Percentiles rank a stretch among this genome's conserved stretches.
Evolutionary conservation across 2,797 vertebrate genomes (phyloP).

Genomic region (Hydrocynus forskahlii): DNA sequence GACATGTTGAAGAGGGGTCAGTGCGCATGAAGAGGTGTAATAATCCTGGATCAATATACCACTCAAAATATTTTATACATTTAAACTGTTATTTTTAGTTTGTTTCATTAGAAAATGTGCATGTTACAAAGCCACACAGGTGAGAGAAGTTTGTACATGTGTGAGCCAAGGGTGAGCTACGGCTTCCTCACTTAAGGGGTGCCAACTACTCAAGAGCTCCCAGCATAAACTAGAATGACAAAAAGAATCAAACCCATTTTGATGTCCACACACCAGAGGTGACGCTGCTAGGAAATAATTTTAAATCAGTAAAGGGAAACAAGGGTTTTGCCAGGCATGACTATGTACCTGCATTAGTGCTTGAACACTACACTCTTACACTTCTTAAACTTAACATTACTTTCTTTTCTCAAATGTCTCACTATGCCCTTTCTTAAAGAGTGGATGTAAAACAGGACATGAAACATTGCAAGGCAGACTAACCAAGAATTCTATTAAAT

Average conservation of each 20-base stretch:
- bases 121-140: neutral
- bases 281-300: neutral
- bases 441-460: neutral
- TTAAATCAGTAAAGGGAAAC: slow-evolving; percentile 11
- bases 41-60: neutral
- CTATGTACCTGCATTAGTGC: neutral
- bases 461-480: slow-evolving; percentile 56
- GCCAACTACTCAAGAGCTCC: neutral
- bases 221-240: neutral
- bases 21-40: too few relatives aligned
- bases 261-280: slow-evolving; percentile 16
- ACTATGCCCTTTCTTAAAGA: neutral
- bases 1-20: too few relatives aligned
- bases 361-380: neutral
- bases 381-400: neutral
- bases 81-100: too few relatives aligned
- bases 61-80: neutral
- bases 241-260: slow-evolving; percentile 16
- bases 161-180: neutral
- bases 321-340: neutral
- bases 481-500: neutral
- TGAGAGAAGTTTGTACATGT: neutral
- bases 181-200: neutral
- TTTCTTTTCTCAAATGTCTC: neutral
- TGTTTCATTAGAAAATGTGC: neutral